Evolutionary conservation across 2,888 invertebrate species (phyloP).

Genomic region (Shargacucullia verbasci): DNA sequence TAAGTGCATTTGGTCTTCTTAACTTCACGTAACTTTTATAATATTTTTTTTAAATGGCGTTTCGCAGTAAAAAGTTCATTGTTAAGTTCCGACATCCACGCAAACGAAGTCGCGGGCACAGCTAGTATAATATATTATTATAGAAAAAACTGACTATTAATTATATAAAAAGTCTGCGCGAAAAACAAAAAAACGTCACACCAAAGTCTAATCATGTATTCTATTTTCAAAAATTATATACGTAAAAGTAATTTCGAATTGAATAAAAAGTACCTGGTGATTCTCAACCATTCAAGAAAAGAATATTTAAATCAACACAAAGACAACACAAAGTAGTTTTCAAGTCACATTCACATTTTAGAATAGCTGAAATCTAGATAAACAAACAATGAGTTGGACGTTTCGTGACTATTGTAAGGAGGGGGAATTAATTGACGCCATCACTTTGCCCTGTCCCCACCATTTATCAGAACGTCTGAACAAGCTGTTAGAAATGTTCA

Average conservation of each 20-base stretch:
- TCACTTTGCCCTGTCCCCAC: conserved; percentile 70
- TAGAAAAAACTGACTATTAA: too few species aligned
- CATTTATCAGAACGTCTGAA: conserved; percentile 71
- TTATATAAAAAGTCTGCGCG: too few species aligned
- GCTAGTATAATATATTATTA: too few species aligned
- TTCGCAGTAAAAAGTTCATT: too few species aligned
- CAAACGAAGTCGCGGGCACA: too few species aligned
- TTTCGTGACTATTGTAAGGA: conserved; percentile 69
- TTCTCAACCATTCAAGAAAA: conserved; percentile 21
- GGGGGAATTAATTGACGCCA: conserved; percentile 74
- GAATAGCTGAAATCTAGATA: conserved; percentile 48
- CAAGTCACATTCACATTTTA: conserved; percentile 41
- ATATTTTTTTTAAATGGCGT: too few species aligned
- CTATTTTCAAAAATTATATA: too few species aligned
- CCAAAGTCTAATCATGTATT: too few species aligned
- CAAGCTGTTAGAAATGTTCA: conserved; percentile 70
- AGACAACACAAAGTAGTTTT: conserved; percentile 25
- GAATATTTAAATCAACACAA: conserved; percentile 30
- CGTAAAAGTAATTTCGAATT: background rate
- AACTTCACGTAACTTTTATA: too few species aligned
- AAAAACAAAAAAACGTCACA: too few species aligned
- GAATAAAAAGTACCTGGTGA: conserved; percentile 9
- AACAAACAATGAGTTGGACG: conserved; percentile 59
- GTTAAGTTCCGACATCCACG: too few species aligned
- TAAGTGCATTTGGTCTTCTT: too few species aligned